phyloP scores from a whole-genome alignment of 2,113 vertebrate species.

The Salvelinus namaycush region DNA sequence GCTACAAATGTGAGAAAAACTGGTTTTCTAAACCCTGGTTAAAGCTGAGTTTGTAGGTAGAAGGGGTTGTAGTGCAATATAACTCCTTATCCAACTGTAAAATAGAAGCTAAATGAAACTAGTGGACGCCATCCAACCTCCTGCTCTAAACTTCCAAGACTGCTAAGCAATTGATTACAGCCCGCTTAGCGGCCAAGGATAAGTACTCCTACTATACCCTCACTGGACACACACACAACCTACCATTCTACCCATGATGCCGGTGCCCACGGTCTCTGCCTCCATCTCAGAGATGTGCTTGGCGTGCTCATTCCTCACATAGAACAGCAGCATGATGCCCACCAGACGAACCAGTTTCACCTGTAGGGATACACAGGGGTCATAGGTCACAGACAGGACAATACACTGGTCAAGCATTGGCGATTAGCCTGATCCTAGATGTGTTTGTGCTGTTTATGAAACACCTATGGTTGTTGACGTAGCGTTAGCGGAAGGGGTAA shows the following conservation, averaged over 20 bases:
- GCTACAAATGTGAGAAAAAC: too few species aligned
- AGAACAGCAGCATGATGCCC: constrained; percentile 94
- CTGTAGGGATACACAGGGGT: constrained; percentile 59
- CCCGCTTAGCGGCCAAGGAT: neutral
- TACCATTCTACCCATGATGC: constrained; percentile 98
- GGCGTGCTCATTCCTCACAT: constrained; percentile 87
- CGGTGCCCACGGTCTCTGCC: constrained; percentile 91
- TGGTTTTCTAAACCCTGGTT: too few species aligned
- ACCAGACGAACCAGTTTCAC: constrained; percentile 90
- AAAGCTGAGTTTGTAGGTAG: too few species aligned
- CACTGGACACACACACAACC: constrained; percentile 40
- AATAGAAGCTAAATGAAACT: constrained; percentile 14
- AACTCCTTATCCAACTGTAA: constrained; percentile 13
- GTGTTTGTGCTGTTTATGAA: neutral
- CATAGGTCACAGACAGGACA: constrained; percentile 1
- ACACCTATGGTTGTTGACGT: too few species aligned
- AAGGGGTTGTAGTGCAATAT: too few species aligned
- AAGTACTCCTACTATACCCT: neutral
- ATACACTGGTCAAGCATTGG: neutral
- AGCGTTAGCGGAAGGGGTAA: too few species aligned
- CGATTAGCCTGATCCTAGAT: neutral
- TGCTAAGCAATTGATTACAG: constrained; percentile 4
- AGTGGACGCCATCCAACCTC: constrained; percentile 24
- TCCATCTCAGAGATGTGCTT: constrained; percentile 86
- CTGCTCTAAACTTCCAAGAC: neutral